Percentiles rank a stretch among this genome's conserved stretches.
Conservation (phyloP, 2,113 vertebrate genomes). For the Ailuropoda melanoleuca region DNA sequence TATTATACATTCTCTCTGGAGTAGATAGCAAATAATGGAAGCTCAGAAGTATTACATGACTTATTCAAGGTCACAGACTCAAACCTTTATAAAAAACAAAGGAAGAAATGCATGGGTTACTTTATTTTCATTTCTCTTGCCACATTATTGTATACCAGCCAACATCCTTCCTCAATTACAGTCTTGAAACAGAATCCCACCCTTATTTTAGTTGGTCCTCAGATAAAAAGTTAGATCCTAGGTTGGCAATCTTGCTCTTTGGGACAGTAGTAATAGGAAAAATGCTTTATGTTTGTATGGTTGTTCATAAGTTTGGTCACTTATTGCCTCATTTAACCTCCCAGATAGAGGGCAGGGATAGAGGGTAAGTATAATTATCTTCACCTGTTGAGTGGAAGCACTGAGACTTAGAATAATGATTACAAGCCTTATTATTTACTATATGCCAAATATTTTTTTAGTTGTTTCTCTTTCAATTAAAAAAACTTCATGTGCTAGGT, state of each 20-base stretch:
- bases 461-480: not conserved
- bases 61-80: not conserved
- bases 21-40: not conserved
- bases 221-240: not conserved
- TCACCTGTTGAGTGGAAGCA: not conserved
- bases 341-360: not conserved
- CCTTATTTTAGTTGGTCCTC: not conserved
- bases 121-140: not conserved
- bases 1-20: not conserved
- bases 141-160: not conserved
- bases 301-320: not conserved
- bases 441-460: not conserved
- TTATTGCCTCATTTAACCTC: not conserved
- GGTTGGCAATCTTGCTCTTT: not conserved
- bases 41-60: not conserved
- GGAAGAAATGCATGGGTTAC: not conserved
- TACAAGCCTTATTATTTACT: not conserved
- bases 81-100: not conserved
- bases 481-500: not conserved
- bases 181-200: not conserved
- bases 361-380: not conserved
- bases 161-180: not conserved
- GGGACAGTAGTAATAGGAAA: not conserved
- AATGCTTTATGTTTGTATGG: not conserved
- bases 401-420: not conserved